A percentile compares a stretch with the other conserved stretches of the same genome.
Evolutionary conservation across 2,888 invertebrate genomes (phyloP).

Genomic region (Pachymerium ferrugineum): DNA sequence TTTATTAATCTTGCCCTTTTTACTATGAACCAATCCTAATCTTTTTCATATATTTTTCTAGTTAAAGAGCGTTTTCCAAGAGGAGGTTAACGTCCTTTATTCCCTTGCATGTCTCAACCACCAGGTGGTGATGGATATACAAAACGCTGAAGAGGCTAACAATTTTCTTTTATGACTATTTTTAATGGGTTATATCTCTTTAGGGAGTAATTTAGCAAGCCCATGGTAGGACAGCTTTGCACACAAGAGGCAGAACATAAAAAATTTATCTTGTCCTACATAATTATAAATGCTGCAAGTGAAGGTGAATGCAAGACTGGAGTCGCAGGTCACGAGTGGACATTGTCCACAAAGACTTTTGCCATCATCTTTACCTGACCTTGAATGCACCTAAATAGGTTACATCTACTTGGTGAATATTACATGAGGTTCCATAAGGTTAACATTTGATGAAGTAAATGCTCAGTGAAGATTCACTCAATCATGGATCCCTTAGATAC

Average conservation of each 20-base stretch:
- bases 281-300: not conserved
- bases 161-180: conserved; percentile 9
- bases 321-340: not conserved
- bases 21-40: no score
- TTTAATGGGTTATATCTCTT: conserved; percentile 13
- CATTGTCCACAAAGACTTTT: not conserved
- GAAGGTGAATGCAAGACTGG: not conserved
- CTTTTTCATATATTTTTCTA: no score
- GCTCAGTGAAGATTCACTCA: not conserved
- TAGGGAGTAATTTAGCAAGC: not conserved
- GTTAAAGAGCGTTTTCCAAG: no score
- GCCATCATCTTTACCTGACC: not conserved
- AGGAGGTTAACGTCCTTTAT: no score
- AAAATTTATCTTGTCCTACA: not conserved
- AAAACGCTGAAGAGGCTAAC: not conserved
- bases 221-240: no score
- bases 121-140: not conserved
- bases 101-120: not conserved
- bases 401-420: not conserved
- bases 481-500: not conserved
- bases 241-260: not conserved
- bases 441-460: not conserved
- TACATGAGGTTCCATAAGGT: conserved; percentile 8
- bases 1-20: no score
- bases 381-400: not conserved